Evolutionary conservation across 2,797 vertebrate genomes (phyloP), one percentile per base, ranked within the genome.

Genomic region (Poecilia gillii): DNA sequence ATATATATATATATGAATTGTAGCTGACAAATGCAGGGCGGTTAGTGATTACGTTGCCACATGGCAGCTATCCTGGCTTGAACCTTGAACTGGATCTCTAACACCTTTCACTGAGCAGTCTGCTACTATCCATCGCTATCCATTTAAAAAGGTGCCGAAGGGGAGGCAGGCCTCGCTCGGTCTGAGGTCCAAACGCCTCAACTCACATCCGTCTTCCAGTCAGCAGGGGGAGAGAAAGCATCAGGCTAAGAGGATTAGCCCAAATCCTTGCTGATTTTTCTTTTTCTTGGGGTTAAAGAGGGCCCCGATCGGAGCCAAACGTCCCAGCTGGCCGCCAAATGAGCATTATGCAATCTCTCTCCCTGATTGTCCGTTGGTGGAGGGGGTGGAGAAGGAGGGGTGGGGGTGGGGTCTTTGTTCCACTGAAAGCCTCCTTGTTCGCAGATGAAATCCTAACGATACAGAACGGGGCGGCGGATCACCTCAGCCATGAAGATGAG

Each of bases 201-300:
- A 76, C 83, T 88, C 72, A 84, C 80, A 77, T 80, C 87, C 80
- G 59, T 90, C 87, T 91, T 90, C 78, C 81, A 86, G 88, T 90
- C 86, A 51, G 92, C 90, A 88, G 89, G 86, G 89, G 89, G 90
- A 91, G 90, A 90, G 87, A 90, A 87, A 87, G 87, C 85, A 85
- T 78, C 51, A 53, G 81, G 81, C 82, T 93, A 93, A 94, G 92
- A 93, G 93, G 94, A 95, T 94, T 93, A 95, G 76, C 76, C 73
- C 78, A 92, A 93, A 95, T 93, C 92, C 89, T 90, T 74, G 77
- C 90, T 89, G 85, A 88, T 88, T 90, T 87, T 86, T 86, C 76
- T 86, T 87, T 93, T 92, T 89, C 83, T 76, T 75, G 0, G 83
- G 86, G 90, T 92, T 91, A 89, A 93, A 93, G 82, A 90, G 87